Base-by-base conservation (phyloP, 2,888 invertebrate genomes). In the Hemistola chrysoprasaria region DNA sequence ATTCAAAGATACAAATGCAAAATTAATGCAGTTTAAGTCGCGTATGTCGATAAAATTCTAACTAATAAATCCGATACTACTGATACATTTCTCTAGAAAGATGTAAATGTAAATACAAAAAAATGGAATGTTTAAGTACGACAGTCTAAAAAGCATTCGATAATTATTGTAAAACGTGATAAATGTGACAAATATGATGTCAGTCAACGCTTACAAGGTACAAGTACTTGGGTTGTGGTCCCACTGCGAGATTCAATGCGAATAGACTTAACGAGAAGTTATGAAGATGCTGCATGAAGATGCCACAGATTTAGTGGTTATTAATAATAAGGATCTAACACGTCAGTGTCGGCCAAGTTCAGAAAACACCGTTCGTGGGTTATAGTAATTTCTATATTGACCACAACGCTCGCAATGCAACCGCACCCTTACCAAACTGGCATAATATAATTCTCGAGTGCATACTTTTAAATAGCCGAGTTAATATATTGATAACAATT, bases 51-150 rank as follows among this genome's bases (percentile, higher is more conserved):
- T 67, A 68, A 72, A 72, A 76, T 71, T 68, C 73, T 77, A 82
- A 80, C 76, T 78, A 73, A 80, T 71, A 50, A 52, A 42, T 38
- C 44, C 58, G 55, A 61, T 54, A 62, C 76, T 79, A 74, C 73
- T 62, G 69, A 70, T n/a, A 72, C 42, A 52, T 49, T 70, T 63
- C 57, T 65, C 71, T 73, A 71, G 63, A 65, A 67, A 63, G 67
- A 77, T 71, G 73, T 72, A 75, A 45, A 41, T 43, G 37, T 73
- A 70, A n/a, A 73, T 73, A 74, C 73, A 75, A 73, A 74, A n/a
- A 40, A 77, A 80, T 86, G 87, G 86, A 87, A 86, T 87, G 86
- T 84, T 81, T 83, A 86, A 85, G 83, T 86, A 87, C 85, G 65
- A 78, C 77, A 84, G 80, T 84, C 80, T 84, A 81, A 68, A 59